Conservation (phyloP, 2,113 vertebrate genomes). For the Otocyon megalotis region DNA sequence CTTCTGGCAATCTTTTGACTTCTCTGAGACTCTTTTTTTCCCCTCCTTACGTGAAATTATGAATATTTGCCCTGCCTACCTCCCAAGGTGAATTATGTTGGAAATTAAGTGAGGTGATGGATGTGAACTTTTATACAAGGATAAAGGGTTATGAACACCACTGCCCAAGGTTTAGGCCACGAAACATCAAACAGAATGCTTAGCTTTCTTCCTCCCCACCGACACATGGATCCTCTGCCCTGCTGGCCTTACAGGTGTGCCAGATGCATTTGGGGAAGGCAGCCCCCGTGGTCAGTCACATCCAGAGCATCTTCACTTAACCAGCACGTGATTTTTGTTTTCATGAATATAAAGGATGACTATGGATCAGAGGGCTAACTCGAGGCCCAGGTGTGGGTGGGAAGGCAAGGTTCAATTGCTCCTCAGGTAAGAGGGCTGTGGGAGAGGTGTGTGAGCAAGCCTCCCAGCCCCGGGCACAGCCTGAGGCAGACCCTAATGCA, state of each 20-base stretch:
- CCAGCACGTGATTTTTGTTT: not conserved
- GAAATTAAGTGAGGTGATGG: not conserved
- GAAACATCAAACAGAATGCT: not conserved
- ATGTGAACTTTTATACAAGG: not conserved
- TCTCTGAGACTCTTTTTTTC: not conserved
- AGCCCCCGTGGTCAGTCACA: not conserved
- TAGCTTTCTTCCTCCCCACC: not conserved
- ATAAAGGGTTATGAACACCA: not conserved
- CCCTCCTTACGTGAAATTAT: not conserved
- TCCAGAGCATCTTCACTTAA: not conserved
- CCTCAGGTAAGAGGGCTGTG: not conserved
- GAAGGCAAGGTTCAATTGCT: not conserved
- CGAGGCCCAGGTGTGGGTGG: not conserved
- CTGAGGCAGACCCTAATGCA: not conserved
- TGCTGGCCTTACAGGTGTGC: rapidly evolving
- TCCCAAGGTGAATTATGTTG: not conserved
- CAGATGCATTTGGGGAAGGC: not conserved
- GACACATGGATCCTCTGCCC: rapidly evolving
- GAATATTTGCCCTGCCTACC: not conserved
- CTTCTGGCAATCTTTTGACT: not conserved
- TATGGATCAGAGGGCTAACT: not conserved
- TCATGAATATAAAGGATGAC: not conserved
- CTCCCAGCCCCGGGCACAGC: not conserved
- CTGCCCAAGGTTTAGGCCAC: not conserved
- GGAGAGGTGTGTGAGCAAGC: not conserved